These are phyloP conservation scores for Leptodactylus fallax DNA, from an alignment of 2,797 vertebrate genomes.

Conservation along the genomic window DNA sequence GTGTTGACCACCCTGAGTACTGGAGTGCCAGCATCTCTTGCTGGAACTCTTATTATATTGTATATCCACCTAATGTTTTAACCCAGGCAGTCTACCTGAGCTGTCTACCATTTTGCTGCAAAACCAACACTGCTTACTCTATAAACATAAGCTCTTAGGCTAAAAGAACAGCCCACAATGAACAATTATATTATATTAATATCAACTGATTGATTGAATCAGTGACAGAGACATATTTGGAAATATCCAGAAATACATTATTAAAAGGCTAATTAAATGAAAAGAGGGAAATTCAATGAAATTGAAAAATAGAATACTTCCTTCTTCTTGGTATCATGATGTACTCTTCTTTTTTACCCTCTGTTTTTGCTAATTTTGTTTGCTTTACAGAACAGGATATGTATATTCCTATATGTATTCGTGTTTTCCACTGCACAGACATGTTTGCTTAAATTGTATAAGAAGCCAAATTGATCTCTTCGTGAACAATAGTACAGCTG, in stretches of 20 bases:
- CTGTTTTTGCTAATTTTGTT: background rate
- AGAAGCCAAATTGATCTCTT: background rate
- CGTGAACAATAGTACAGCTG: no score
- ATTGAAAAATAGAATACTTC: background rate
- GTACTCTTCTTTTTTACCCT: background rate
- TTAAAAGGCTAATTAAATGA: background rate
- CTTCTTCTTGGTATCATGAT: background rate
- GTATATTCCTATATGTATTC: background rate
- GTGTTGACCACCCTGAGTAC: background rate
- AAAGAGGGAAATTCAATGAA: background rate
- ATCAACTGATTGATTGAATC: background rate
- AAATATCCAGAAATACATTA: background rate
- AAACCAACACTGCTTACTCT: background rate
- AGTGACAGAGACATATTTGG: background rate
- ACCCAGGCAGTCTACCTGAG: background rate
- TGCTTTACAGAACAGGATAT: background rate
- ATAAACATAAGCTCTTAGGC: background rate
- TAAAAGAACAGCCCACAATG: background rate
- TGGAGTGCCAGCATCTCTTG: background rate
- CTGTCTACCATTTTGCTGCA: background rate
- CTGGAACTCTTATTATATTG: conserved; percentile 9
- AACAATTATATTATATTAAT: background rate
- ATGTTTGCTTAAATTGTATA: background rate
- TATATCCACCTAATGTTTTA: background rate
- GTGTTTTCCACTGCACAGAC: background rate